Evolutionary conservation across 2,888 invertebrate species (phyloP), one percentile per base, ranked within the genome.

Genomic region (Trachelus tabidus): DNA sequence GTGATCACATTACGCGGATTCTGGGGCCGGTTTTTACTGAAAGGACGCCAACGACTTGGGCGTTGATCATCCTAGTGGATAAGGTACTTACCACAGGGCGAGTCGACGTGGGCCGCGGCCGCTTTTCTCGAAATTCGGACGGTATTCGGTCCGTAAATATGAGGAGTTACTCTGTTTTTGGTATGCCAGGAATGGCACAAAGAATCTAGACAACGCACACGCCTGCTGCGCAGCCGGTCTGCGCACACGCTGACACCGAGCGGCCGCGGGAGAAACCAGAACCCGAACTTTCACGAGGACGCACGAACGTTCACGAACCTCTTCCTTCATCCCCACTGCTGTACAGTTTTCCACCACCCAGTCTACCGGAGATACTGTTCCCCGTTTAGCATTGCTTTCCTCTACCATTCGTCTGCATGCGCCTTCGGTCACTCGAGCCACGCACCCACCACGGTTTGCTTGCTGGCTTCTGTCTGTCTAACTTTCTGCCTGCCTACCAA

Each of bases 101-200:
- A 93, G 93, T 92, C 89, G 90, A 89, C 88, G 90, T 88, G 87
- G 84, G 87, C 85, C 83, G 83, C 87, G 85, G 84, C 82, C 86
- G 81, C 84, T 87, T 86, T 84, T 86, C 89, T 85, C 89, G 85
- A 89, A 91, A 92, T 91, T 91, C 89, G 89, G 89, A 90, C 89
- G 89, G 86, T 87, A 87, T 88, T 87, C 86, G 80, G 79, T 76
- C 78, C 80, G 91, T 91, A 92, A 92, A 92, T 92, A 92, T 91
- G 91, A 91, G 87, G 88, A 87, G 89, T 90, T 90, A 92, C 92
- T 92, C 92, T 92, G 93, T 93, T 93, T 93, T 93, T 96, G 97
- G 97, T 96, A 97, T 97, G 97, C 96, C 94, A 96, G 96, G 97
- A 97, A 97, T 97, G 97, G 96, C 96, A 97, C 96, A 97, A 97